Base-by-base conservation (phyloP, 1,140 invertebrate species). In the Teleopsis dalmanni region DNA sequence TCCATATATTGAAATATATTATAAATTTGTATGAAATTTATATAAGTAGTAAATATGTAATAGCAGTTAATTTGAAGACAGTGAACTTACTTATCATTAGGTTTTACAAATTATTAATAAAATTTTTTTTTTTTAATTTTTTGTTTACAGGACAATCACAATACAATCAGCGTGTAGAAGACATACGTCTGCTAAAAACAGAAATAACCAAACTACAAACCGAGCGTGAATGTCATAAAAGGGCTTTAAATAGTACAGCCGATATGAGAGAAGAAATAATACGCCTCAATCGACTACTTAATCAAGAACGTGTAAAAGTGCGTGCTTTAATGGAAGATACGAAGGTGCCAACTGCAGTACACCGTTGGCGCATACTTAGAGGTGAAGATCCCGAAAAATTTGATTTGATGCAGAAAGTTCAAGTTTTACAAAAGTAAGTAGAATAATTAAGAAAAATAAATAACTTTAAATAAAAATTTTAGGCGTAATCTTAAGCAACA, bases 291-390 rank as follows among this genome's bases (percentile, higher is more conserved):
- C 73, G 79, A 19, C 80, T 87, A 46, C 52, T 87, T 10, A 74
- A 80, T 3, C 72, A 76, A 22, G 86, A 88, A 56, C 71, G 76
- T 27, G 72, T 82, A 0, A 78, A 83, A 18, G 82, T 82, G 38
- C 78, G 81, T 34, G 84, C 84, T 3, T 60, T 91, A 3, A 83
- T 88, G 55, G 83, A 88, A 56, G 84, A 88, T 53, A 71, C 88
- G 19, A 82, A 87, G 59, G 88, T 82, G 40, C 87, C 87, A 0
- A 76, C 87, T 37, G 90, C 89, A 66, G 79, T 90, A 49, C 88
- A 91, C 65, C 73, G 83, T 26, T 87, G 83, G 83, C 72, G 83
- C 46, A 81, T 85, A 64, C 73, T 88, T n/a, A 73, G 82, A 75
- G 83, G 79, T 9, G 81, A 79, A 18, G 85, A 89, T 72, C 85